Percentiles rank a stretch among this genome's conserved stretches.
phyloP scores from a whole-genome alignment of 2,113 vertebrate species.

The Epinephelus cyanopodus region DNA sequence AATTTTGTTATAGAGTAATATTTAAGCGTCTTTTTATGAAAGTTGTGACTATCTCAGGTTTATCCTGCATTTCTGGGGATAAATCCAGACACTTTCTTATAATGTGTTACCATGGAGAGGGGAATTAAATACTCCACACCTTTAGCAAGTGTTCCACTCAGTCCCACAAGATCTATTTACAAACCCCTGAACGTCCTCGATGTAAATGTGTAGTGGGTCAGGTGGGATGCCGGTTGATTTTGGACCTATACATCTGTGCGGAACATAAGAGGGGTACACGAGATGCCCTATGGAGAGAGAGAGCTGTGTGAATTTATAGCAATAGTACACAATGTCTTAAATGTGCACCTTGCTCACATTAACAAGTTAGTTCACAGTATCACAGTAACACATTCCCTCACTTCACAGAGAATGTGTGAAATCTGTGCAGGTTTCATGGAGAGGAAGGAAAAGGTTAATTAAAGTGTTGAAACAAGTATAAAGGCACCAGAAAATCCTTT shows the following conservation, averaged over 20 bases:
- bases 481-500: background rate
- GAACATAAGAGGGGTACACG: background rate
- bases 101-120: background rate
- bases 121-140: slow-evolving; percentile 1
- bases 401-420: slow-evolving; percentile 45
- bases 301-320: slow-evolving; percentile 26
- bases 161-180: background rate
- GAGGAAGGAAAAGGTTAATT: slow-evolving; percentile 16
- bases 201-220: background rate
- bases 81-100: background rate
- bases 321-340: background rate
- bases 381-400: slow-evolving; percentile 20
- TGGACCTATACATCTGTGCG: background rate
- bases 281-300: background rate
- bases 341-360: slow-evolving; percentile 30
- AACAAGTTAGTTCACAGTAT: slow-evolving; percentile 35
- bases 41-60: background rate
- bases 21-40: background rate
- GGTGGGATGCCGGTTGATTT: background rate
- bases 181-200: background rate
- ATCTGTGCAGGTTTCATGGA: slow-evolving; percentile 25
- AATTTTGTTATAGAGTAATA: background rate
- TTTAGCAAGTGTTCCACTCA: background rate
- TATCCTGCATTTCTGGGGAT: background rate
- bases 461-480: background rate